Base-by-base conservation (phyloP, 1,140 invertebrate genomes). In the Bathynomus jamesi region DNA sequence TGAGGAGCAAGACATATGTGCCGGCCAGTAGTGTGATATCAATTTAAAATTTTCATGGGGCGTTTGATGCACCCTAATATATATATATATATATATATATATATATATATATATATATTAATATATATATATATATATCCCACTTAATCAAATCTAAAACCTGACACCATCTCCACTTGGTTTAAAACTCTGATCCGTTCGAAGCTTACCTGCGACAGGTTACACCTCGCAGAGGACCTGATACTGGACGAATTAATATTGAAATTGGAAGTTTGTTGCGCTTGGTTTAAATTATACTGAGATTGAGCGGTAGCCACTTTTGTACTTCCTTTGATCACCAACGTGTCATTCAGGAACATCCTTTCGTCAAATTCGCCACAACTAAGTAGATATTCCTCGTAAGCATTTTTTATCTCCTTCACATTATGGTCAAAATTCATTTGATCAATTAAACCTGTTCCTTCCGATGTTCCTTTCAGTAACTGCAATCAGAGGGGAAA, bases 351-450 rank as follows among this genome's bases (percentile, higher is more conserved):
- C 80, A 85, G 78, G 84, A 98, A 95, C 80, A 98, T 93, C 80
- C 95, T 87, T 83, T 99, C 96, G 80, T 99, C 96, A 83, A 98
- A 95, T 84, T 98, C 94, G 4, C 95, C 94, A 67, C 91, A 89
- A 81, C 88, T 95, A 13, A 97, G 82, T 40, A 98, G 90, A 82
- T 92, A 93, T 74, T 91, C 90, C 81, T 98, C 95, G 81, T 99
- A 98, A 28, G 88, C 83, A 81, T 89, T 92, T 76, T 92, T 94
- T 60, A 98, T 84, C 71, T 88, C 88, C 84, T 93, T 96, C 2
- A 89, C 89, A 83, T 91, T 94, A 3, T 83, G 81, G 77, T 94
- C 91, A 82, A 93, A 94, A 79, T 87, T 86, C 24, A 86, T 82
- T 60, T 86, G 80, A 70, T 93, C 88, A 69, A 94, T 81, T 65